phyloP scores from a whole-genome alignment of 1,140 invertebrate genomes.

The Drosophila albomicans region DNA sequence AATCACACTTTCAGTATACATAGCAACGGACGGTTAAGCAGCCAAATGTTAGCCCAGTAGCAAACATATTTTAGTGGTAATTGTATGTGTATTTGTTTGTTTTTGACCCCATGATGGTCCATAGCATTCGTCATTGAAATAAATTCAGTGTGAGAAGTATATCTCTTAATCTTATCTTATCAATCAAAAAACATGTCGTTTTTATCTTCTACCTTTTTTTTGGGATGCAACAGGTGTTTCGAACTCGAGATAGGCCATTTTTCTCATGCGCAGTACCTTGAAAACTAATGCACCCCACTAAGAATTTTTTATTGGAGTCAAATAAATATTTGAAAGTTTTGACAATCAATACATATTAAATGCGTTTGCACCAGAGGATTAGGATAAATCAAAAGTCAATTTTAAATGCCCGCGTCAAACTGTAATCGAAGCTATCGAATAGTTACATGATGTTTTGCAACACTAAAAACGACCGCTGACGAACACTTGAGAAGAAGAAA shows the following conservation, averaged over 20 bases:
- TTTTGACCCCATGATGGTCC: constrained; percentile 31
- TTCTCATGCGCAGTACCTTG: neutral
- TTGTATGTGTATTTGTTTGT: constrained; percentile 48
- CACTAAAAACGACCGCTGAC: neutral
- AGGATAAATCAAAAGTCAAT: neutral
- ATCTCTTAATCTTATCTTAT: constrained; percentile 21
- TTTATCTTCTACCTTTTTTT: neutral
- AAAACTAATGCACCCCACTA: neutral
- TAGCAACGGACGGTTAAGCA: constrained; percentile 32
- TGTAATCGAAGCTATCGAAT: neutral
- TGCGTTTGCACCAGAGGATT: too few species aligned
- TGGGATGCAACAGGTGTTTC: neutral
- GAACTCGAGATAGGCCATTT: neutral
- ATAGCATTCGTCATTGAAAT: constrained; percentile 37
- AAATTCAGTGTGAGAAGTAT: constrained; percentile 52
- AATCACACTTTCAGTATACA: constrained; percentile 51
- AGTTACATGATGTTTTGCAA: neutral
- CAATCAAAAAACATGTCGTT: neutral
- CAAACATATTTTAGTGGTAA: constrained; percentile 54
- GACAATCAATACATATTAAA: too few species aligned
- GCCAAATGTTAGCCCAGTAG: constrained; percentile 11
- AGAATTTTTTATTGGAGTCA: too few species aligned
- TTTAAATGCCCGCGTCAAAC: neutral
- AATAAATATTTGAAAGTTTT: too few species aligned
- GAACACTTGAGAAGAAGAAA: neutral